Evolutionary conservation across 64 coral and sea anemone species (phyloP).

Genomic region (Montipora efflorescens): DNA sequence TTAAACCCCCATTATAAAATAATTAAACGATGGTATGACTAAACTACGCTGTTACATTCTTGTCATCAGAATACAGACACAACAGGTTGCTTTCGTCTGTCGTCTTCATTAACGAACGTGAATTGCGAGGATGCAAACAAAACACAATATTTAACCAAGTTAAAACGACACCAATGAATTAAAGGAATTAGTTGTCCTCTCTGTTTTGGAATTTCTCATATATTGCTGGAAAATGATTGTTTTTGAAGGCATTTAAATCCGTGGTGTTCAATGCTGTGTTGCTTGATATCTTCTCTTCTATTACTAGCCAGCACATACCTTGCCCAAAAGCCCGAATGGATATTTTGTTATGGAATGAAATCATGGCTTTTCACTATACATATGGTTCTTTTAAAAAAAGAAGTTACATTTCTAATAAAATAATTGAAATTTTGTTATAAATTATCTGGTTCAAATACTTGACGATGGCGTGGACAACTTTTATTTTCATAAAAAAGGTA

Average conservation of each 20-base stretch:
- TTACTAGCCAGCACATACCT: background rate
- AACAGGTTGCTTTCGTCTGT: background rate
- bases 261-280: background rate
- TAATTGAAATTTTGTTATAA: slow-evolving; percentile 28
- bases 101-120: slow-evolving; percentile 29
- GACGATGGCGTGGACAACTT: background rate
- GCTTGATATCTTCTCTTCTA: background rate
- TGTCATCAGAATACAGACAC: slow-evolving; percentile 21
- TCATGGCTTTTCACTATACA: background rate
- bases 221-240: background rate
- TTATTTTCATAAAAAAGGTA: background rate
- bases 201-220: background rate
- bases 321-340: background rate
- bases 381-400: background rate
- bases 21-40: background rate
- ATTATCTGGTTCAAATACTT: slow-evolving; percentile 11
- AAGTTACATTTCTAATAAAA: background rate
- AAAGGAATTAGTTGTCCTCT: background rate
- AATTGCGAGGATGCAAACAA: background rate
- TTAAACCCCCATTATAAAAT: background rate
- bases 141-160: background rate
- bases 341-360: background rate
- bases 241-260: background rate
- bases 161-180: slow-evolving; percentile 1
- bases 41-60: background rate